phyloP scores from a whole-genome alignment of 2,797 vertebrate genomes.

The Morelia viridis region DNA sequence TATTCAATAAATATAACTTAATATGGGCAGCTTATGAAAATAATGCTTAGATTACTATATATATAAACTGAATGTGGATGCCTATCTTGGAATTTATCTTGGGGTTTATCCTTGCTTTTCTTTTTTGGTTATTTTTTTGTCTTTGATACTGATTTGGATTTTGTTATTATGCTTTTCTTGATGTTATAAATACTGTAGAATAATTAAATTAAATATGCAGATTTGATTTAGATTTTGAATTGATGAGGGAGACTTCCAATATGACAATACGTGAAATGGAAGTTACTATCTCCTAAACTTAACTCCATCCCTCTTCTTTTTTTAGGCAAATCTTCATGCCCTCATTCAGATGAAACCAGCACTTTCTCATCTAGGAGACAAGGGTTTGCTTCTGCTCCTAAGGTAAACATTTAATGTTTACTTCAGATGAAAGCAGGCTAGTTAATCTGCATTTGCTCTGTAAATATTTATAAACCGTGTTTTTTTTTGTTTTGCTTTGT shows the following conservation, averaged over 20 bases:
- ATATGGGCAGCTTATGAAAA: background rate
- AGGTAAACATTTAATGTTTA: constrained; percentile 76
- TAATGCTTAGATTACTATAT: background rate
- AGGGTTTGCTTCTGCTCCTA: constrained; percentile 92
- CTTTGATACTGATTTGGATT: too few relatives aligned
- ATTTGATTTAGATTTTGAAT: background rate
- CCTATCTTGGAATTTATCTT: too few relatives aligned
- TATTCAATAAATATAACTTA: background rate
- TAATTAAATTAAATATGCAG: background rate
- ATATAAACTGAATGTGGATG: background rate
- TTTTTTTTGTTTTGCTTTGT: constrained; percentile 38
- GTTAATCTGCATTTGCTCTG: background rate
- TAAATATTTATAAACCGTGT: constrained; percentile 25
- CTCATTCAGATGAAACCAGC: constrained; percentile 98
- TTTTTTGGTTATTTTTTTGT: too few relatives aligned
- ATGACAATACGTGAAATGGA: background rate
- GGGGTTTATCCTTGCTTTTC: too few relatives aligned
- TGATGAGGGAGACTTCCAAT: background rate
- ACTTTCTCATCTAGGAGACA: constrained; percentile 96
- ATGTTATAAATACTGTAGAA: too few relatives aligned
- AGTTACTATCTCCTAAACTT: background rate
- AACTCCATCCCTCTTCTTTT: background rate
- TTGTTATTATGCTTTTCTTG: too few relatives aligned
- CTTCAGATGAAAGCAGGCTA: background rate
- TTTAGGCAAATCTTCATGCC: constrained; percentile 95